Evolutionary conservation across 2,113 vertebrate genomes (phyloP).

Genomic region (Stictonetta naevosa): DNA sequence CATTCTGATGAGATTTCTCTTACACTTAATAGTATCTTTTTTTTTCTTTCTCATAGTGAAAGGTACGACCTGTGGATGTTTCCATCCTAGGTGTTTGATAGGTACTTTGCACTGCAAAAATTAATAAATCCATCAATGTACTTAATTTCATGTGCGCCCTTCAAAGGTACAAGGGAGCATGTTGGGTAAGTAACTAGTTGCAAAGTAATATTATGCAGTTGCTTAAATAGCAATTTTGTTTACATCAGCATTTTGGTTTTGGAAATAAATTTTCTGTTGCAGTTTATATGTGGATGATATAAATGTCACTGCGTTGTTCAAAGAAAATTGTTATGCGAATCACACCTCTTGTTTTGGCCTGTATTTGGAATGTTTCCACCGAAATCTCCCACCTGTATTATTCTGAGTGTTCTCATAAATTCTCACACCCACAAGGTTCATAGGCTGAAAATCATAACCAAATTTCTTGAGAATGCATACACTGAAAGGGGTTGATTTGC

Average conservation of each 20-base stretch:
- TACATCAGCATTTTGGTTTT: neutral
- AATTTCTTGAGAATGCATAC: neutral
- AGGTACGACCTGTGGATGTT: neutral
- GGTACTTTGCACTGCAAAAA: neutral
- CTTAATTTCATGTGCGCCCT: neutral
- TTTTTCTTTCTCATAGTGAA: fast-evolving
- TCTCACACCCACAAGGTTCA: neutral
- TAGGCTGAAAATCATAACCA: neutral
- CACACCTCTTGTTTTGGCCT: neutral
- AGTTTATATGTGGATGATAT: neutral
- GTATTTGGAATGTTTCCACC: neutral
- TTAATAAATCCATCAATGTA: neutral
- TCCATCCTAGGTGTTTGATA: neutral
- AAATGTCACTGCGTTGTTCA: neutral
- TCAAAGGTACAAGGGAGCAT: neutral
- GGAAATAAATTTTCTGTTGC: neutral
- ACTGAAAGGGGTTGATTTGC: neutral
- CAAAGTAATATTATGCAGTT: neutral
- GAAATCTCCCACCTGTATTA: neutral
- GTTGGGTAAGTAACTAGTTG: neutral
- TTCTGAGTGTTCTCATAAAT: neutral
- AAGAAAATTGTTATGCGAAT: neutral
- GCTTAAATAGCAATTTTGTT: neutral
- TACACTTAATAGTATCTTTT: neutral
- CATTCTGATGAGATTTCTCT: neutral